Conservation (phyloP, 2,797 vertebrate genomes). For the Aythya fuligula region DNA sequence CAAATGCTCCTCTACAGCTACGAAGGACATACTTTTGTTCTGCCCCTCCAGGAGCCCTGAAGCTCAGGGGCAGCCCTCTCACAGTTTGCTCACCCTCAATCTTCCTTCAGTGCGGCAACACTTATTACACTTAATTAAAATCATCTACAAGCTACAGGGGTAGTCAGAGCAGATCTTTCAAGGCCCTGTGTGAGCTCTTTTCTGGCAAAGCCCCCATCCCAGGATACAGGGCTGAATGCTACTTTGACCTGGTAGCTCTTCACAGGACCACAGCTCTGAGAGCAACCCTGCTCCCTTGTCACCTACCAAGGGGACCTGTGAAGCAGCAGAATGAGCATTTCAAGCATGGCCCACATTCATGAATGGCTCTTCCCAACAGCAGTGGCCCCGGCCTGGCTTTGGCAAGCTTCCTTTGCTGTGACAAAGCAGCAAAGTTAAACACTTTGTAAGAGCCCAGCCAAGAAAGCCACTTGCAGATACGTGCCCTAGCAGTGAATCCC, state of each 20-base stretch:
- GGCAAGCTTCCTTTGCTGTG: too few relatives aligned
- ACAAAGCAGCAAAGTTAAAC: neutral
- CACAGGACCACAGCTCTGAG: rapidly evolving
- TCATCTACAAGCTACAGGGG: neutral
- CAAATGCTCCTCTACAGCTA: neutral
- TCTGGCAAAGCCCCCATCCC: neutral
- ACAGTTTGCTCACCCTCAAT: neutral
- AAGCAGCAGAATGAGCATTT: rapidly evolving
- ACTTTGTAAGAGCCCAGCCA: rapidly evolving
- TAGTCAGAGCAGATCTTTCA: neutral
- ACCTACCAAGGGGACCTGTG: rapidly evolving
- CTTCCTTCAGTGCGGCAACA: neutral
- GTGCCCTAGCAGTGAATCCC: neutral
- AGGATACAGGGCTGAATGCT: neutral
- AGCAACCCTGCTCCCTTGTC: neutral
- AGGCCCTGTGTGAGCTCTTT: neutral
- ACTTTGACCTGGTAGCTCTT: neutral
- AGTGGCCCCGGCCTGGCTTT: neutral
- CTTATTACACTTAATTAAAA: neutral
- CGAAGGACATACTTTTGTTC: neutral
- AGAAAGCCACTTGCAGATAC: too few relatives aligned
- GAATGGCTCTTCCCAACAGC: neutral
- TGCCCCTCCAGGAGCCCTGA: neutral
- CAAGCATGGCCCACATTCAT: rapidly evolving
- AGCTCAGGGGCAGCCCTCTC: neutral